Percentiles rank a stretch among this genome's conserved stretches.
Evolutionary conservation across 2,113 vertebrate genomes (phyloP).

Genomic region (Chloebia gouldiae): DNA sequence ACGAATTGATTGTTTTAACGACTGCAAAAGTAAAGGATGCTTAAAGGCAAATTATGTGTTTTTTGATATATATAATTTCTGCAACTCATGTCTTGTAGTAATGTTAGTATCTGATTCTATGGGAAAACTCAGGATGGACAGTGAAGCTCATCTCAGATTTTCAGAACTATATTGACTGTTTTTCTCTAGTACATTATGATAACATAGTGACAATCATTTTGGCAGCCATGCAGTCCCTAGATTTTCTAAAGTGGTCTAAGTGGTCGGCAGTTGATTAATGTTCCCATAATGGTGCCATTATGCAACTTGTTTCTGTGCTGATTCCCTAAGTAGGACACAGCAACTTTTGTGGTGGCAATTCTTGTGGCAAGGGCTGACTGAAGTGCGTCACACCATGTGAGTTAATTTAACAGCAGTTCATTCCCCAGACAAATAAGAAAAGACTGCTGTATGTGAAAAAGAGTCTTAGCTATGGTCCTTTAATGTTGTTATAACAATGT

Average conservation of each 20-base stretch:
- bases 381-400: neutral
- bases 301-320: neutral
- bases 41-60: neutral
- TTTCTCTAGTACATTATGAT: neutral
- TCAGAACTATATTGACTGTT: neutral
- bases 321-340: slow-evolving; percentile 5
- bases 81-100: neutral
- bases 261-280: neutral
- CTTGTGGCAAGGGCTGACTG: neutral
- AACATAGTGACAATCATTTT: neutral
- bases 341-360: neutral
- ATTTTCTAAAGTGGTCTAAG: neutral
- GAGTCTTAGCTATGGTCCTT: neutral
- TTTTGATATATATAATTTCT: neutral
- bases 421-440: slow-evolving; percentile 35
- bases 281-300: neutral
- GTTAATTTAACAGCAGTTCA: neutral
- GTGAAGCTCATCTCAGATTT: neutral
- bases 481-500: neutral
- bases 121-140: neutral
- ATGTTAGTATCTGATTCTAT: neutral
- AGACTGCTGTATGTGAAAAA: neutral
- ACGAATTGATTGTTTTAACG: slow-evolving; percentile 24
- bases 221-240: neutral
- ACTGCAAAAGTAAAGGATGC: neutral